phyloP scores from a whole-genome alignment of 53 echinoderm and acorn worm genomes.

The Henricia sp. region DNA sequence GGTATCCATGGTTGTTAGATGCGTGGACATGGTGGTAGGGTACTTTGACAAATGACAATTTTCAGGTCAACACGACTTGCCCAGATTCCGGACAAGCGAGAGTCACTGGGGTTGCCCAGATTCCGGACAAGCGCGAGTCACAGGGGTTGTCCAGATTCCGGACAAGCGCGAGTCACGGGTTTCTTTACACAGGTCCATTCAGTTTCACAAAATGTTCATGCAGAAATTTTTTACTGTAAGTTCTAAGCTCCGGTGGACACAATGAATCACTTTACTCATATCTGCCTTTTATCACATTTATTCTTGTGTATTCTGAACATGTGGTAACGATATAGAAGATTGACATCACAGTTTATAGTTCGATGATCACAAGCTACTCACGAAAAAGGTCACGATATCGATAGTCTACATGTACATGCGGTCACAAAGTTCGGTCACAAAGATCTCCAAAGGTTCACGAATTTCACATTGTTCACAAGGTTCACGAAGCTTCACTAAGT shows the following conservation, averaged over 20 bases:
- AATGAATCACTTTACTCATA: conserved; percentile 22
- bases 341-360: too few species aligned
- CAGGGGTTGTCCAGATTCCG: neutral
- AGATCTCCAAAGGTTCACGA: too few species aligned
- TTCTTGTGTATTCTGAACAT: conserved; percentile 4
- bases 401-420: too few species aligned
- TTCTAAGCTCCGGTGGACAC: conserved; percentile 1
- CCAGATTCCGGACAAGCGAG: neutral
- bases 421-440: too few species aligned
- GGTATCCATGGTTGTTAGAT: conserved; percentile 2
- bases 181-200: conserved; percentile 3
- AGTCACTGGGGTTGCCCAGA: conserved; percentile 4
- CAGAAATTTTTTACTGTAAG: neutral
- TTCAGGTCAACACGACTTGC: neutral
- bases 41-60: conserved; percentile 3
- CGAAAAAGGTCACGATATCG: too few species aligned
- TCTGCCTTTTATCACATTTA: neutral
- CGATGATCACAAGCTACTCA: too few species aligned
- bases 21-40: neutral
- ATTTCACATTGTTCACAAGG: too few species aligned
- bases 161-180: neutral
- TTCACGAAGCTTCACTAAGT: too few species aligned
- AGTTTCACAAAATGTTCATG: conserved; percentile 8
- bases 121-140: neutral
- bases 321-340: neutral